phyloP scores from a whole-genome alignment of 2,113 vertebrate genomes.

The Pristiophorus japonicus region DNA sequence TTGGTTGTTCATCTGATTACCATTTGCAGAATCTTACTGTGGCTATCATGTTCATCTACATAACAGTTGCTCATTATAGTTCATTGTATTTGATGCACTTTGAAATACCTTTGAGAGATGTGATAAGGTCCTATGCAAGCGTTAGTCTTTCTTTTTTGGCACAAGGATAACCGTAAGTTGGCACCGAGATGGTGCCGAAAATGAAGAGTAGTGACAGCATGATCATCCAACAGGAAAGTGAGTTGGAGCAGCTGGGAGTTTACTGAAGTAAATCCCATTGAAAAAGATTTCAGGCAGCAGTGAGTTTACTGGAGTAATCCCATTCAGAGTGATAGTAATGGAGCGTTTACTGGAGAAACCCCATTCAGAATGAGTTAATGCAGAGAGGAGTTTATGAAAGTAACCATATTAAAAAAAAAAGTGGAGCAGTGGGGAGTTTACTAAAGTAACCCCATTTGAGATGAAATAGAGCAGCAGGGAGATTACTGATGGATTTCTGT shows the following conservation, averaged over 20 bases:
- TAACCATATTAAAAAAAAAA: neutral
- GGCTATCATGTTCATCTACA: neutral
- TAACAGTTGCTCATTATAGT: neutral
- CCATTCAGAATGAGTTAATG: neutral
- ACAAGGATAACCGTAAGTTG: neutral
- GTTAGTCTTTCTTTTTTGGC: neutral
- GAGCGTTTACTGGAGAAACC: neutral
- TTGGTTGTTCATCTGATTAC: neutral
- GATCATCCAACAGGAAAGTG: neutral
- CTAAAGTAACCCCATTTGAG: neutral
- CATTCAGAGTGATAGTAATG: neutral
- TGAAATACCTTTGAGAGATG: neutral
- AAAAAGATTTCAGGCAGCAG: neutral
- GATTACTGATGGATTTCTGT: neutral
- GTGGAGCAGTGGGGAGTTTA: no score
- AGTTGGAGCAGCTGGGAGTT: neutral
- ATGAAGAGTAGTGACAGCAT: neutral
- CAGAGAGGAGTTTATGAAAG: neutral
- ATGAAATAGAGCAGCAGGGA: neutral
- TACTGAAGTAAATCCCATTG: neutral
- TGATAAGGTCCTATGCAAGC: neutral
- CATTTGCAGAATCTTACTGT: neutral
- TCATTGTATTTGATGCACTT: neutral
- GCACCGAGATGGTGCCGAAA: no score
- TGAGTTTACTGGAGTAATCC: neutral